Conservation (phyloP, 2,888 invertebrate genomes). For the Microdon myrmicae region DNA sequence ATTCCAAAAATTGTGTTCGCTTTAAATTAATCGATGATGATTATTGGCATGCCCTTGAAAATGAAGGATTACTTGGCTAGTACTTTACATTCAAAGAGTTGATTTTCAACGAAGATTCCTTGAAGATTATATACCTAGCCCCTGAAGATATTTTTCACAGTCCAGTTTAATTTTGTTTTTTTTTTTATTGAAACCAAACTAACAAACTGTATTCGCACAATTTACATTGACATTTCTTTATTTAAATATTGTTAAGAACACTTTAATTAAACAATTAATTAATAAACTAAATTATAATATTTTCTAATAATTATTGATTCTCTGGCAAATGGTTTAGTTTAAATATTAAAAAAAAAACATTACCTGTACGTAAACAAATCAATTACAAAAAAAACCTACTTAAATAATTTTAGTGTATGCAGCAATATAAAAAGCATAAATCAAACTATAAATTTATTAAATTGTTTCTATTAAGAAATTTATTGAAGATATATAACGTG, state of each 20-base stretch:
- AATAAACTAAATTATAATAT: conserved; percentile 2
- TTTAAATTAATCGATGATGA: no score
- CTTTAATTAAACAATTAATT: conserved; percentile 6
- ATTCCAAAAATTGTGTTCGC: no score
- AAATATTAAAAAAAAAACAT: conserved; percentile 11
- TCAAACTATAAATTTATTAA: conserved; percentile 22
- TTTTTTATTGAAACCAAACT: not conserved
- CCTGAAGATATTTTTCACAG: no score
- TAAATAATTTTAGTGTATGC: conserved; percentile 22
- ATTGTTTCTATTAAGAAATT: conserved; percentile 23
- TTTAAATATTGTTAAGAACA: conserved; percentile 10
- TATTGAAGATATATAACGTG: conserved; percentile 20
- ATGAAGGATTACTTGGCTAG: no score
- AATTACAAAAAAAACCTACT: conserved; percentile 23
- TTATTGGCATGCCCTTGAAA: no score
- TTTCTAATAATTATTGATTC: conserved; percentile 10
- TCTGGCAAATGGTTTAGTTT: no score
- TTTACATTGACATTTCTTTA: conserved; percentile 19
- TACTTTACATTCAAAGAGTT: no score
- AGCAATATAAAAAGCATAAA: conserved; percentile 17
- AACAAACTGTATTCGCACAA: conserved; percentile 30
- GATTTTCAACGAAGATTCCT: no score
- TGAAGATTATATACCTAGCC: no score
- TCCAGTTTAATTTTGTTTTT: conserved; percentile 16
- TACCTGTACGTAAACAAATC: conserved; percentile 39